A percentile compares a stretch with the other conserved stretches of the same genome.
Evolutionary conservation across 2,888 invertebrate genomes (phyloP).

Genomic region (Stenotaenia linearis): DNA sequence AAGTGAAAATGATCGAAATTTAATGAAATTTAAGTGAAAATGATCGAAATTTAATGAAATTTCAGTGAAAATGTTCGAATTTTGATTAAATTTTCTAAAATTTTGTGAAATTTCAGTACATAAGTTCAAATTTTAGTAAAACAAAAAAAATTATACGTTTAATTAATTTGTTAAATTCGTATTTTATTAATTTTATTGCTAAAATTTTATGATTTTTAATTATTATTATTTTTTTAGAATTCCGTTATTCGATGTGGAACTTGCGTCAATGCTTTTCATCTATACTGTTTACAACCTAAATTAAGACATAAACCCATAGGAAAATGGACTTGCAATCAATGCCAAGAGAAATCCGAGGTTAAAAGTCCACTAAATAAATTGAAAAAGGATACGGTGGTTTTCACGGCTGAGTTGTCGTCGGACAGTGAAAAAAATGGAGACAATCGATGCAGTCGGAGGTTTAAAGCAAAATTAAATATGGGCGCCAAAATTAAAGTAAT

Average conservation of each 20-base stretch:
- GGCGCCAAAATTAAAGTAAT: background rate
- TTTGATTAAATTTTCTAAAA: no score
- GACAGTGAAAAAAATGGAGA: background rate
- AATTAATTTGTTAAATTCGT: no score
- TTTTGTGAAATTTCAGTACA: no score
- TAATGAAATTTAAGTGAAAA: no score
- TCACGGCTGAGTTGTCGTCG: background rate
- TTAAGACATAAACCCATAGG: background rate
- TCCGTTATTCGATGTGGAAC: background rate
- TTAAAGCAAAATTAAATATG: background rate
- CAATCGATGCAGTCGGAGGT: background rate
- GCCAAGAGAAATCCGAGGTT: background rate
- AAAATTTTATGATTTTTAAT: no score
- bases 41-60: no score
- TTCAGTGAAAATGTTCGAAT: no score
- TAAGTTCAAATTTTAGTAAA: no score
- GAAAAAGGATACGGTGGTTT: background rate
- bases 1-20: no score
- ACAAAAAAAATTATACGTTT: no score
- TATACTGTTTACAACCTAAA: background rate
- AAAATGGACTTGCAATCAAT: background rate
- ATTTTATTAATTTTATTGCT: no score
- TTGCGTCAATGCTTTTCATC: background rate
- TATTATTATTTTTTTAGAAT: no score
- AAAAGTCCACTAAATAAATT: background rate